Conservation (phyloP, 2,888 invertebrate species). For the Diarsia dahlii region DNA sequence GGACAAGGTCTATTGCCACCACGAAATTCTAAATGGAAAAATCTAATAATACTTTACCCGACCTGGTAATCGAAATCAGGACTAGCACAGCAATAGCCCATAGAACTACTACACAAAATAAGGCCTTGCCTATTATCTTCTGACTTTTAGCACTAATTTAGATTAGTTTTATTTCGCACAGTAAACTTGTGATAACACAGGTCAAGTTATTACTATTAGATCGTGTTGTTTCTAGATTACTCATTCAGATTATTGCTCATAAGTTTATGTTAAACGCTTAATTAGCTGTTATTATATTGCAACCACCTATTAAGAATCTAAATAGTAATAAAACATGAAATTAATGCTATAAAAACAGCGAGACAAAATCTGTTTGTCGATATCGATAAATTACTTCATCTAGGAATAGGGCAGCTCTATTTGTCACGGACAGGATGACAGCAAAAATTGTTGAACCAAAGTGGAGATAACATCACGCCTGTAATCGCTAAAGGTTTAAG, state of each 20-base stretch:
- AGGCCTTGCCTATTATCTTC: conserved; percentile 16
- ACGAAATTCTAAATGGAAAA: too few species aligned
- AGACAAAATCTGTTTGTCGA: conserved; percentile 38
- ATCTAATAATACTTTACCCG: too few species aligned
- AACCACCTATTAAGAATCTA: conserved; percentile 37
- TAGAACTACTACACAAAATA: background rate
- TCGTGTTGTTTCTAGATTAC: conserved; percentile 39
- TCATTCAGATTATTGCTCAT: conserved; percentile 22
- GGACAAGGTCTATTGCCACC: too few species aligned
- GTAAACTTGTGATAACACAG: conserved; percentile 41
- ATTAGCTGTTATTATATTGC: conserved; percentile 42
- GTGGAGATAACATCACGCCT: conserved; percentile 1
- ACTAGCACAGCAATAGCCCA: background rate
- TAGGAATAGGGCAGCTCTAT: conserved; percentile 29
- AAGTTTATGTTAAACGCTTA: conserved; percentile 27
- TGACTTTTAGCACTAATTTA: conserved; percentile 47
- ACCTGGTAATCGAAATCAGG: background rate
- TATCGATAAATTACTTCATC: conserved; percentile 46
- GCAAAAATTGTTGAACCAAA: conserved; percentile 17
- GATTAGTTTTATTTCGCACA: conserved; percentile 45
- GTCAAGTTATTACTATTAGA: conserved; percentile 43
- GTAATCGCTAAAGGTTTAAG: background rate
- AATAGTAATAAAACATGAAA: conserved; percentile 26
- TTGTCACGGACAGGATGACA: conserved; percentile 14
- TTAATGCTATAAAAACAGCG: conserved; percentile 2